Conservation (phyloP, 2,113 vertebrate genomes). For the Lepus europaeus region DNA sequence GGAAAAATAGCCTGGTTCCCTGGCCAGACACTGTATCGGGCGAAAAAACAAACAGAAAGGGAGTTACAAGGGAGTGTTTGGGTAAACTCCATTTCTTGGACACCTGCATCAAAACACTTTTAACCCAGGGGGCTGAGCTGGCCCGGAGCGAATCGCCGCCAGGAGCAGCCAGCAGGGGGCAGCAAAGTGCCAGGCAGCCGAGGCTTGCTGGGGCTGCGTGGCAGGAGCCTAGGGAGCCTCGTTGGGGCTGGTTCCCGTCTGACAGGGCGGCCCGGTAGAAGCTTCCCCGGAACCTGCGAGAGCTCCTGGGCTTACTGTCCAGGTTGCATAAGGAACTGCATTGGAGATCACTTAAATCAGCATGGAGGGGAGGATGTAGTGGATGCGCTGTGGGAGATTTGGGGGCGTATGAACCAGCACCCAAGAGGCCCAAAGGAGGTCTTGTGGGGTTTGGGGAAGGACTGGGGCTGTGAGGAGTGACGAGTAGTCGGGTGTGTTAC, state of each 20-base stretch:
- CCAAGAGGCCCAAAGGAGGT: neutral
- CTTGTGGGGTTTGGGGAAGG: neutral
- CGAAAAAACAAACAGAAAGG: neutral
- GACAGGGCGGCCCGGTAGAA: neutral
- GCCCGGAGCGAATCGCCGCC: neutral
- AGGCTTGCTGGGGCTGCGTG: fast-evolving
- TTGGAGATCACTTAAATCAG: neutral
- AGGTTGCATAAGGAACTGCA: neutral
- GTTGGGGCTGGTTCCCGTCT: neutral
- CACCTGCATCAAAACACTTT: neutral
- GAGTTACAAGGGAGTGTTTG: neutral
- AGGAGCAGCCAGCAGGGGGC: constrained; percentile 65
- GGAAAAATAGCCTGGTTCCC: constrained; percentile 22
- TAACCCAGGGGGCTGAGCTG: neutral
- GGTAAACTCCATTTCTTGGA: neutral
- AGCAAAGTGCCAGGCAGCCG: constrained; percentile 55
- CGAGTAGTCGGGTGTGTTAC: neutral
- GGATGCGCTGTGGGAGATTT: fast-evolving
- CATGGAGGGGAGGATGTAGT: neutral
- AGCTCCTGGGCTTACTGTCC: neutral
- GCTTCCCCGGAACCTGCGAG: neutral
- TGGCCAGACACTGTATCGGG: neutral
- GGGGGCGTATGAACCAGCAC: neutral
- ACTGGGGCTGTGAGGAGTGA: neutral
- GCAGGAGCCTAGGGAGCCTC: neutral